Conservation (phyloP, 1,140 invertebrate genomes). For the Carposina sasakii region DNA sequence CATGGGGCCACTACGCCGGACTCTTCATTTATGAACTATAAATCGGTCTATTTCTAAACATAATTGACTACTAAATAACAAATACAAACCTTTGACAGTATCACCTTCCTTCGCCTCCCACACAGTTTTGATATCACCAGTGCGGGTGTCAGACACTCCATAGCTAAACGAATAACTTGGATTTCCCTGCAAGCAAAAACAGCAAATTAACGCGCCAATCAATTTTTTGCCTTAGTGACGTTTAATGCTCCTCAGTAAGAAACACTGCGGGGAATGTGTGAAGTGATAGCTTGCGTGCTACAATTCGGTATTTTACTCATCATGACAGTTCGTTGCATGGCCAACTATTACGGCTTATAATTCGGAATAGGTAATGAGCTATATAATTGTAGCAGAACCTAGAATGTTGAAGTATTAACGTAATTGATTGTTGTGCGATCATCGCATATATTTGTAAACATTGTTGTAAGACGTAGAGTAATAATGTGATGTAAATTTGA, state of each 20-base stretch:
- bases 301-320: slow-evolving; percentile 52
- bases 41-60: too few species aligned
- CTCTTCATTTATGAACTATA: too few species aligned
- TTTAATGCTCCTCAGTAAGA: slow-evolving; percentile 20
- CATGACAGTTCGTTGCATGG: slow-evolving; percentile 56
- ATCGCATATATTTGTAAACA: too few species aligned
- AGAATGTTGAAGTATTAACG: too few species aligned
- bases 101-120: slow-evolving; percentile 77
- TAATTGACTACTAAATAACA: too few species aligned
- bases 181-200: slow-evolving; percentile 49
- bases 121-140: slow-evolving; percentile 77
- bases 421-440: too few species aligned
- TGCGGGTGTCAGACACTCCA: slow-evolving; percentile 70
- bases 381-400: slow-evolving; percentile 53
- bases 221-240: slow-evolving; percentile 35
- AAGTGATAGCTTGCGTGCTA: slow-evolving; percentile 50
- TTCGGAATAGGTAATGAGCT: slow-evolving; percentile 53
- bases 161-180: slow-evolving; percentile 74
- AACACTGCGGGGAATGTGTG: slow-evolving; percentile 39
- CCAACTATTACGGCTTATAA: slow-evolving; percentile 43
- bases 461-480: too few species aligned
- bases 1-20: too few species aligned
- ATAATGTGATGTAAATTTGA: too few species aligned
- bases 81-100: slow-evolving; percentile 74
- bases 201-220: slow-evolving; percentile 19